phyloP scores from a whole-genome alignment of 2,888 invertebrate species.

The Leptogaster cylindrica region DNA sequence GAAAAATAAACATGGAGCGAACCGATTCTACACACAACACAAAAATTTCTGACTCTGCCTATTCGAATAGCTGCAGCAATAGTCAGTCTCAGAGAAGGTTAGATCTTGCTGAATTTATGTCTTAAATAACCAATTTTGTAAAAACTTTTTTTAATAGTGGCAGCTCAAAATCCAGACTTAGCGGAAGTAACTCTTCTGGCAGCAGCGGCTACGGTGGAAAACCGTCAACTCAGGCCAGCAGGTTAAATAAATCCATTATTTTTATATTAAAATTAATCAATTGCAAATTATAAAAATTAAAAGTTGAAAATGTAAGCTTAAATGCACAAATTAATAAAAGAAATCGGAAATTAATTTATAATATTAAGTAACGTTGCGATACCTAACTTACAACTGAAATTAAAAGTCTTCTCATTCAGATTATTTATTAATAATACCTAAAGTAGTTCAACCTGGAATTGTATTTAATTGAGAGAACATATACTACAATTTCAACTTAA shows the following conservation, averaged over 20 bases:
- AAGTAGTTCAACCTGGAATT: too few species aligned
- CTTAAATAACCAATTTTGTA: neutral
- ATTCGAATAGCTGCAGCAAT: slow-evolving; percentile 82
- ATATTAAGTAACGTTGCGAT: too few species aligned
- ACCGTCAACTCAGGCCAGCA: slow-evolving; percentile 67
- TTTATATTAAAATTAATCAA: slow-evolving; percentile 7
- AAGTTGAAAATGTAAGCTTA: too few species aligned
- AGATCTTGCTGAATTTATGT: slow-evolving; percentile 36
- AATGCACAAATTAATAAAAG: too few species aligned
- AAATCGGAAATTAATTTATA: too few species aligned
- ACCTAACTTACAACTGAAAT: too few species aligned
- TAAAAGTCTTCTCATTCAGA: too few species aligned
- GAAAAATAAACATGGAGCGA: slow-evolving; percentile 33
- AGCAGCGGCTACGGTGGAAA: slow-evolving; percentile 83
- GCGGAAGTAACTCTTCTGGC: slow-evolving; percentile 78
- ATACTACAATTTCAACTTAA: too few species aligned
- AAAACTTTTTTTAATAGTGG: slow-evolving; percentile 64
- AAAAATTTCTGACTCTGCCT: slow-evolving; percentile 76
- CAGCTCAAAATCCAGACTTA: slow-evolving; percentile 77
- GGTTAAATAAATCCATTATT: slow-evolving; percentile 59
- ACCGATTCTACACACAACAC: slow-evolving; percentile 32
- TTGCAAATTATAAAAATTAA: neutral
- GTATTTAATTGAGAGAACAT: too few species aligned
- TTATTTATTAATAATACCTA: too few species aligned
- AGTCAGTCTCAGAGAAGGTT: slow-evolving; percentile 83